Evolutionary conservation across 1,140 invertebrate species (phyloP), one percentile per base, ranked within the genome.

Genomic region (Phymastichus coffea): DNA sequence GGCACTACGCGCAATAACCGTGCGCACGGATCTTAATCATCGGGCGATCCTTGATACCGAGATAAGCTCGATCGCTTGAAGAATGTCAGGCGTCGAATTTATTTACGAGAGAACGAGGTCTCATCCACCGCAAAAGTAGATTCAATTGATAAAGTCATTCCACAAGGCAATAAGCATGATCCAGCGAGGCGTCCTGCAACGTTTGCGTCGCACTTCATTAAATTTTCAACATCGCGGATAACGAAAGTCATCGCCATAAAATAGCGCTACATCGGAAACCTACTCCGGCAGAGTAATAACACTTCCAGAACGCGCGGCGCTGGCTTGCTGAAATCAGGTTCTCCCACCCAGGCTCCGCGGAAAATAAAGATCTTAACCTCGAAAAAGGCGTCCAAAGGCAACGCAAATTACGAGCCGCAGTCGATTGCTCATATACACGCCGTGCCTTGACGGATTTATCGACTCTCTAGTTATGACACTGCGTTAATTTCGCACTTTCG

Each of bases 331-430:
- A 59, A 59, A 53, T 53, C 49, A 59, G 33, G 40, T 59, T 59
- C 38, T 57, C 37, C 46, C 35, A 41, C 55, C 41, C 25, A n/a
- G n/a, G 12, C 6, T 22, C 30, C 19, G 43, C 25, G 28, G 6
- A 19, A 9, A 46, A 59, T 59, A 60, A 54, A 60, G 43, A 60
- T 54, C 49, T 60, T 47, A 59, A 53, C 49, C 41, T 53, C 49
- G 52, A 46, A 54, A 56, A 41, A 48, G 25, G 22, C 4, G 3
- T 23, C 2, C 38, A 12, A 30, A 47, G 12, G n/a, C 52, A 47
- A 52, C 38, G 41, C 43, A 20, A 40, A 23, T 48, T 12, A 20
- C 17, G 38, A n/a, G n/a, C n/a, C n/a, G n/a, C n/a, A n/a, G n/a
- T n/a, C n/a, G n/a, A n/a, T n/a, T n/a, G n/a, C n/a, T n/a, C n/a